Evolutionary conservation across 2,888 invertebrate species (phyloP).

Genomic region (Nemapogon koenigi): DNA sequence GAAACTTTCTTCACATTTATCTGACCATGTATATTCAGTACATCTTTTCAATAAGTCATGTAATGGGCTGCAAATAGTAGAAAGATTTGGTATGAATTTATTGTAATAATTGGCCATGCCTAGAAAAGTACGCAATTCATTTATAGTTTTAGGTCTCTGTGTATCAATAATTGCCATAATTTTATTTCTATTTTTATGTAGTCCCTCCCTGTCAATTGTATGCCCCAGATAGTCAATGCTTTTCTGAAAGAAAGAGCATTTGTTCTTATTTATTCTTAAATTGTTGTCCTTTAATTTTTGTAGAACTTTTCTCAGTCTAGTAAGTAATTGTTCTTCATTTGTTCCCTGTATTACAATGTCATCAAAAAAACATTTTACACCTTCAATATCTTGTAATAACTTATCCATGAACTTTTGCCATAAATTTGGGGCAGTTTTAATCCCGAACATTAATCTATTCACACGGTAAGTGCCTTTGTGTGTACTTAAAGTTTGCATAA

Average conservation of each 20-base stretch:
- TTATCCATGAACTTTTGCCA: constrained; percentile 27
- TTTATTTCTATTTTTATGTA: constrained; percentile 5
- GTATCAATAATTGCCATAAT: constrained; percentile 3
- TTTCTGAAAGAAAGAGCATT: constrained; percentile 5
- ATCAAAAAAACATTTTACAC: constrained; percentile 25
- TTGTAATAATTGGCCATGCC: constrained; percentile 9
- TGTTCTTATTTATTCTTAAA: constrained; percentile 1
- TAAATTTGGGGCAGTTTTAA: constrained; percentile 21
- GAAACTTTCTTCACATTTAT: constrained; percentile 6
- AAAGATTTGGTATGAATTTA: constrained; percentile 2
- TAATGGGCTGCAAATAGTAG: constrained; percentile 1
- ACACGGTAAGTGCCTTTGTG: constrained; percentile 23
- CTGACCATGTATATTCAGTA: constrained; percentile 2
- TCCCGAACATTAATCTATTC: constrained; percentile 23
- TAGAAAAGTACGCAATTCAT: constrained; percentile 5
- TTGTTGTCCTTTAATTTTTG: constrained; percentile 1
- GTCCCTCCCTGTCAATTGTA: constrained; percentile 7
- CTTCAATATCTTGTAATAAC: constrained; percentile 19
- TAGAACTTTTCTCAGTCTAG: constrained; percentile 7
- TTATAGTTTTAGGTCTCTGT: constrained; percentile 3
- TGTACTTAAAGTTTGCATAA: constrained; percentile 19
- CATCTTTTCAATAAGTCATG: constrained; percentile 5
- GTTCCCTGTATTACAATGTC: constrained; percentile 21
- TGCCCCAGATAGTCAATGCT: constrained; percentile 10
- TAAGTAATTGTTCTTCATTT: constrained; percentile 12